A percentile compares a stretch with the other conserved stretches of the same genome.
phyloP scores from a whole-genome alignment of 2,888 invertebrate species.

The Malthinus seriepunctatus region DNA sequence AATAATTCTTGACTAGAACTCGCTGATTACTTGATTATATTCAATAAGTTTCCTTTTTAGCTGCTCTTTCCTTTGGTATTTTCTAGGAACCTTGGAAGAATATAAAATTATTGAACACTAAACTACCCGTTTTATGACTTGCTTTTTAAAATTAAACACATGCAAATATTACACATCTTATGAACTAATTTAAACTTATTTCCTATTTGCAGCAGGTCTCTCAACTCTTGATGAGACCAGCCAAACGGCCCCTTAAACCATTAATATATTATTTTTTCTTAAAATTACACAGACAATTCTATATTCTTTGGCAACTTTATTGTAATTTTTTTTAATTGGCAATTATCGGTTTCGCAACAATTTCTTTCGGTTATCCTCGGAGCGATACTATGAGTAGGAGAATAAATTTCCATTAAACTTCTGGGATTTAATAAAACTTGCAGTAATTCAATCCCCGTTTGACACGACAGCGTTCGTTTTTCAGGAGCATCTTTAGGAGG shows the following conservation, averaged over 20 bases:
- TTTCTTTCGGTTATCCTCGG: slow-evolving; percentile 47
- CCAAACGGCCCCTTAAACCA: background rate
- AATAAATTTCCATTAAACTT: slow-evolving; percentile 39
- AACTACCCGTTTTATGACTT: too few relatives aligned
- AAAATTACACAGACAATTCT: slow-evolving; percentile 6
- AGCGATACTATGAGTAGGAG: slow-evolving; percentile 27
- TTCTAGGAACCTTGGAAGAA: too few relatives aligned
- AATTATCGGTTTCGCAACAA: slow-evolving; percentile 50
- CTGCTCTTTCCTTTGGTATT: too few relatives aligned
- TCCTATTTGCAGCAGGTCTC: too few relatives aligned
- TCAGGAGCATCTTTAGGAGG: slow-evolving; percentile 33
- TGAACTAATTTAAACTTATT: too few relatives aligned
- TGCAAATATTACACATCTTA: too few relatives aligned
- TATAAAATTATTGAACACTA: too few relatives aligned
- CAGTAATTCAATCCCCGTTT: slow-evolving; percentile 52
- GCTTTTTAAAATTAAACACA: too few relatives aligned
- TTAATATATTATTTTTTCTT: background rate
- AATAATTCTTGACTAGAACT: too few relatives aligned
- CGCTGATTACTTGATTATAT: too few relatives aligned
- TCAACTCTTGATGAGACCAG: too few relatives aligned
- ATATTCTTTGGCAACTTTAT: slow-evolving; percentile 46
- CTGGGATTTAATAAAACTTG: slow-evolving; percentile 47
- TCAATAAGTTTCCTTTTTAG: too few relatives aligned
- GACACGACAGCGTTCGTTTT: slow-evolving; percentile 52
- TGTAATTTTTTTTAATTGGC: slow-evolving; percentile 54